These are phyloP conservation scores for Potamarius usumacintae DNA, from an alignment of 2,113 vertebrate genomes.

Conservation along the genomic window DNA sequence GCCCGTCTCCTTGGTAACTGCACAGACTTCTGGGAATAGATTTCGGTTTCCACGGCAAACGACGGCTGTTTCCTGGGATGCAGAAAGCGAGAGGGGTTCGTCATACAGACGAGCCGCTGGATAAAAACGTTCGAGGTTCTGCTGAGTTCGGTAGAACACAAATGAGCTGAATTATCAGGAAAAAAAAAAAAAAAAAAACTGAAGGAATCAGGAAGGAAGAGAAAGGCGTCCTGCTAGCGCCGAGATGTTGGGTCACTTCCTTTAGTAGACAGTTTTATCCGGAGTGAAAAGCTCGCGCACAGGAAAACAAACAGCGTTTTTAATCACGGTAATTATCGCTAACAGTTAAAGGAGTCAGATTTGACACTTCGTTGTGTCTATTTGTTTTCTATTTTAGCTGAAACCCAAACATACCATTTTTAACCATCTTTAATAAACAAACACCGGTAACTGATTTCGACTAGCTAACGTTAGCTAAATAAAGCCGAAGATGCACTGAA, in stretches of 20 bases:
- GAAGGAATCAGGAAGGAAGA: not conserved
- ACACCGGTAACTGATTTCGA: not conserved
- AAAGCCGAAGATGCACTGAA: not conserved
- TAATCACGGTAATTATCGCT: not conserved
- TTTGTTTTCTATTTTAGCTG: not conserved
- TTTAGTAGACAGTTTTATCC: not conserved
- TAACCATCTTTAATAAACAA: not conserved
- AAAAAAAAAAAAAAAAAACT: not conserved
- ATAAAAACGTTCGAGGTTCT: not conserved
- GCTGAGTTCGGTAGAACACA: not conserved
- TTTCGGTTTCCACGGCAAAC: constrained; percentile 6
- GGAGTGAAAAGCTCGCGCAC: not conserved
- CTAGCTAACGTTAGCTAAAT: not conserved
- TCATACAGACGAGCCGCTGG: not conserved
- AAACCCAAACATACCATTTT: not conserved
- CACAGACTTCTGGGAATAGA: constrained; percentile 15
- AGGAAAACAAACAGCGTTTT: not conserved
- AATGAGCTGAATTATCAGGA: not conserved
- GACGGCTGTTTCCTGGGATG: not conserved
- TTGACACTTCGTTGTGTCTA: not conserved
- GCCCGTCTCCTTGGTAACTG: constrained; percentile 27
- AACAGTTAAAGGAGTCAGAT: not conserved
- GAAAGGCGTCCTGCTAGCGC: not conserved
- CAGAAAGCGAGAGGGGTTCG: not conserved
- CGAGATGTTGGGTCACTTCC: not conserved